A percentile compares a stretch with the other conserved stretches of the same genome.
Evolutionary conservation across 2,888 invertebrate genomes (phyloP).

Genomic region (Marronus borbonicus): DNA sequence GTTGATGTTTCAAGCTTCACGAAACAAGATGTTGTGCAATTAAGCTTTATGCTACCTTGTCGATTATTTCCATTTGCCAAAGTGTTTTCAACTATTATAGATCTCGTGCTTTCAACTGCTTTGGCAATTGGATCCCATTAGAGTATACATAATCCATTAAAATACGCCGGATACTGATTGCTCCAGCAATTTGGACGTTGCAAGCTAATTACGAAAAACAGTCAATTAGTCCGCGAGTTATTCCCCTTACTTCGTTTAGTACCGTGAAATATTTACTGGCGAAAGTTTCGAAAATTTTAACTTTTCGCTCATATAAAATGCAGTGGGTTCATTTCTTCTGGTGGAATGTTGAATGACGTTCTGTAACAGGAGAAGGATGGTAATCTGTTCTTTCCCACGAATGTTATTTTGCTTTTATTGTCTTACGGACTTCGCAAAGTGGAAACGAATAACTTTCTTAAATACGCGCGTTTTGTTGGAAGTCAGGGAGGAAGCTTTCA

Average conservation of each 20-base stretch:
- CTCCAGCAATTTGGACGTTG: too few species aligned
- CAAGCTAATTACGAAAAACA: neutral
- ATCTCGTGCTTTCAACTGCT: too few species aligned
- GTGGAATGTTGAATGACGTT: constrained; percentile 9
- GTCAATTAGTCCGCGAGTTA: constrained; percentile 6
- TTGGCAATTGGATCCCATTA: too few species aligned
- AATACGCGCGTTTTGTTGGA: too few species aligned
- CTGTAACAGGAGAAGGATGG: neutral
- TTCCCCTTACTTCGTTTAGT: neutral
- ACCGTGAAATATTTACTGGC: constrained; percentile 52
- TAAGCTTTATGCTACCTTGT: too few species aligned
- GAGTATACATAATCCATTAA: too few species aligned
- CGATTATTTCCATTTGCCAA: too few species aligned
- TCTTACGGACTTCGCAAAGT: neutral
- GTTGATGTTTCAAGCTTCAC: too few species aligned
- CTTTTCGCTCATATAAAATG: constrained; percentile 55
- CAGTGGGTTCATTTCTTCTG: constrained; percentile 45
- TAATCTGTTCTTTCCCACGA: constrained; percentile 52
- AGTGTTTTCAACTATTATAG: too few species aligned
- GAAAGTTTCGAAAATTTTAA: constrained; percentile 50
- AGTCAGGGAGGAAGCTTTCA: too few species aligned
- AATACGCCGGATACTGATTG: too few species aligned
- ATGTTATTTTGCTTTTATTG: constrained; percentile 11
- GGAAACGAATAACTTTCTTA: neutral
- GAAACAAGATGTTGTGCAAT: too few species aligned